Percentiles rank a stretch among this genome's conserved stretches.
Evolutionary conservation across 2,888 invertebrate species (phyloP).

Genomic region (Trichacis sp.): DNA sequence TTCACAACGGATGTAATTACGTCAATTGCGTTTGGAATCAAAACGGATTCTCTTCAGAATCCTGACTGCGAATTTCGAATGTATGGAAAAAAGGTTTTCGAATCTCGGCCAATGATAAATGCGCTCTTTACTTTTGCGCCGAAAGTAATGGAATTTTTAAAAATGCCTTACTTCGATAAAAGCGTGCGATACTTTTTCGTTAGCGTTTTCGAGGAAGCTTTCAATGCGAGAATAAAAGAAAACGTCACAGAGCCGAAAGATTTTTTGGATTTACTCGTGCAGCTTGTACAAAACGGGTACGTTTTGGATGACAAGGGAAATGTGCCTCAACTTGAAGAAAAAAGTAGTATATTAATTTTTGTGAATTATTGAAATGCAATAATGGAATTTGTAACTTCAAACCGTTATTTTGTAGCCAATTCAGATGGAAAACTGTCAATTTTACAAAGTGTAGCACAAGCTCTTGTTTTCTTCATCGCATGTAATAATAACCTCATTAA

Average conservation of each 20-base stretch:
- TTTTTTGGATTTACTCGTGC: constrained; percentile 64
- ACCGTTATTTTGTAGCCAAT: too few relatives aligned
- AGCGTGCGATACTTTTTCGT: constrained; percentile 60
- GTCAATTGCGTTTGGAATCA: constrained; percentile 59
- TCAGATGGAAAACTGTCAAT: too few relatives aligned
- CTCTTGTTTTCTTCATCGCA: too few relatives aligned
- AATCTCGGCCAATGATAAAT: constrained; percentile 34
- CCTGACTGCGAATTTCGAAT: constrained; percentile 55
- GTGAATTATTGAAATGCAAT: too few relatives aligned
- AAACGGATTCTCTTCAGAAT: constrained; percentile 51
- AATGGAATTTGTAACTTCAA: too few relatives aligned
- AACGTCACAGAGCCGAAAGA: constrained; percentile 56
- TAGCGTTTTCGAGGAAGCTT: constrained; percentile 57
- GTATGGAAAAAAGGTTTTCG: constrained; percentile 52
- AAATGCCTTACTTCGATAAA: constrained; percentile 47
- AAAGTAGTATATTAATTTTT: too few relatives aligned
- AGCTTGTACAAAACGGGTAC: constrained; percentile 57
- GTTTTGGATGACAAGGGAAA: constrained; percentile 47
- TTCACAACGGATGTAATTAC: constrained; percentile 57
- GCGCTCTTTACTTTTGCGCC: constrained; percentile 48
- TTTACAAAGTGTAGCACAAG: neutral
- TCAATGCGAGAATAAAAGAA: constrained; percentile 54
- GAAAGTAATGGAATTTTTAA: constrained; percentile 50
- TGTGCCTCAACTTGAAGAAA: neutral
- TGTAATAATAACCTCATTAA: neutral